Evolutionary conservation across 2,888 invertebrate genomes (phyloP).

Genomic region (Bembecia ichneumoniformis): DNA sequence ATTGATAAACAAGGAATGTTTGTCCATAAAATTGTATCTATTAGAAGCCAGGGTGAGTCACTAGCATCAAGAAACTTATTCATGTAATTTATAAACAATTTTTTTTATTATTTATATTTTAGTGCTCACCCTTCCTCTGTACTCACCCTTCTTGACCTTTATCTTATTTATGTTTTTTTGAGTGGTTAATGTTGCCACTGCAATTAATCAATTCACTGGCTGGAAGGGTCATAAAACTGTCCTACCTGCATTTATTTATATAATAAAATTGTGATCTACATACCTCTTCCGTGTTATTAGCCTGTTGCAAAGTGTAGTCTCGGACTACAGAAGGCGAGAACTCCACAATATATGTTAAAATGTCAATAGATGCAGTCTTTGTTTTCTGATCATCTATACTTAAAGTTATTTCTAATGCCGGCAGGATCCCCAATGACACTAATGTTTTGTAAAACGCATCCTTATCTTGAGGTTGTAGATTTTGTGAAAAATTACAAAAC

Average conservation of each 20-base stretch:
- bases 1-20: no score
- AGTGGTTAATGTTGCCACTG: not conserved
- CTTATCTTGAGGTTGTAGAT: slow-evolving; percentile 96
- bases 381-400: slow-evolving; percentile 94
- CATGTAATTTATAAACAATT: no score
- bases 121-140: no score
- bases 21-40: no score
- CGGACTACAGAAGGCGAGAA: slow-evolving; percentile 97
- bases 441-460: slow-evolving; percentile 98
- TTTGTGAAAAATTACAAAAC: slow-evolving; percentile 99
- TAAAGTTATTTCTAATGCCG: slow-evolving; percentile 91
- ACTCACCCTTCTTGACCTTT: no score
- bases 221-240: not conserved
- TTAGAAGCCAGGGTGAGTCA: no score
- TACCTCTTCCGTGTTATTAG: slow-evolving; percentile 90
- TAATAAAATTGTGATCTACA: slow-evolving; percentile 10
- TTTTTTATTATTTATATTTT: no score
- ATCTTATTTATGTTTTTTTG: no score
- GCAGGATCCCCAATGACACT: slow-evolving; percentile 88
- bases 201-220: no score
- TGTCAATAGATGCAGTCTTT: slow-evolving; percentile 97
- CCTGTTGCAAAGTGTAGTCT: slow-evolving; percentile 96
- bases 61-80: no score
- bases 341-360: slow-evolving; percentile 97
- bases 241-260: not conserved